Percentiles rank a stretch among this genome's conserved stretches.
phyloP scores from a whole-genome alignment of 2,888 invertebrate genomes.

The Copidosoma aretas region DNA sequence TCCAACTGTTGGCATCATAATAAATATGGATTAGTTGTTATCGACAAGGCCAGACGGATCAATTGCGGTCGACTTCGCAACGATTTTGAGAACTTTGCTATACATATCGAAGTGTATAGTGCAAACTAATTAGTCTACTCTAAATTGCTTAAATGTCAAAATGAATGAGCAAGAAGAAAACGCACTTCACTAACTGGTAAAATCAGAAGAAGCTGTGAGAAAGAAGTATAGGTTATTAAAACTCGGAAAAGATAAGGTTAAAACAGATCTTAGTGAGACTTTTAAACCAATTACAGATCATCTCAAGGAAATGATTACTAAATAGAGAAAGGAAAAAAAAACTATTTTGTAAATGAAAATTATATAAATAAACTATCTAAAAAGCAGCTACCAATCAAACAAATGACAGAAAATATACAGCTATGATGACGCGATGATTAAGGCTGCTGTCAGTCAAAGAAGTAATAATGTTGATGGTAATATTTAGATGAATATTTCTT shows the following conservation, averaged over 20 bases:
- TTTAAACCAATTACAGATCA: background rate
- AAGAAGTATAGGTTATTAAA: no score
- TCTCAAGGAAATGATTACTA: background rate
- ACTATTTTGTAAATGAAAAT: background rate
- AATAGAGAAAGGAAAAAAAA: background rate
- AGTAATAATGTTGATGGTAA: no score
- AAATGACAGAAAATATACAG: no score
- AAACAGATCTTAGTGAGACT: background rate
- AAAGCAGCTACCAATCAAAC: no score
- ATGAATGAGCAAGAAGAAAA: background rate
- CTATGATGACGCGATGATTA: no score
- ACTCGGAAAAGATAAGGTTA: background rate
- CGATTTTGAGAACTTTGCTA: slow-evolving; percentile 46
- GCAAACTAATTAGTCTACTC: background rate
- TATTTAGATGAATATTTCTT: no score
- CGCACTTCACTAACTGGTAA: background rate
- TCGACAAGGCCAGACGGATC: no score
- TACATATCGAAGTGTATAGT: slow-evolving; percentile 12
- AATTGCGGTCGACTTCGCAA: slow-evolving; percentile 33
- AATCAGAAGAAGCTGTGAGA: background rate
- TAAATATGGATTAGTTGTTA: slow-evolving; percentile 47
- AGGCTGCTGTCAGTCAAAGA: no score
- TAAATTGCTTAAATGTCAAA: background rate
- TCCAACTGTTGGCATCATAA: slow-evolving; percentile 48
- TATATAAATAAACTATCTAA: background rate